phyloP scores from a whole-genome alignment of 2,888 invertebrate species.

The Papilio protenor region DNA sequence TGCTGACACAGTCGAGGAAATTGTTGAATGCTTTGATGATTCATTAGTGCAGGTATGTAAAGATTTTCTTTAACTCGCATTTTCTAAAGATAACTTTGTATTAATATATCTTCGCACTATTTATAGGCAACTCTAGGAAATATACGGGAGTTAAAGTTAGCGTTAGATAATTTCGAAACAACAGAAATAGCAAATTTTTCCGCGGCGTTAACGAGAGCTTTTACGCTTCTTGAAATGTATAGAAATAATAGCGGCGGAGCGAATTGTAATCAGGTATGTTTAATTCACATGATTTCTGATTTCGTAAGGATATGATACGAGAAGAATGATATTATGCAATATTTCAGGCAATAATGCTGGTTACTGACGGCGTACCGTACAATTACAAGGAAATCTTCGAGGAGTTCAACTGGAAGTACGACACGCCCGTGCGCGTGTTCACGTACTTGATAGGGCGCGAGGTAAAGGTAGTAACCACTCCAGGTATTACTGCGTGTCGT shows the following conservation, averaged over 20 bases:
- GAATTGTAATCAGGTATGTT: constrained; percentile 80
- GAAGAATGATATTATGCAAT: neutral
- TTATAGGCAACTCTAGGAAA: constrained; percentile 93
- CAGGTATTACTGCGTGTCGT: constrained; percentile 84
- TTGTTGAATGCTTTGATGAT: constrained; percentile 95
- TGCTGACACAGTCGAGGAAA: constrained; percentile 90
- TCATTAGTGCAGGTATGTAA: constrained; percentile 92
- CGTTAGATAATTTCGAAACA: constrained; percentile 91
- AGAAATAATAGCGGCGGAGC: constrained; percentile 87
- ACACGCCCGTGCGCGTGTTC: constrained; percentile 96
- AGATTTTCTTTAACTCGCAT: too few species aligned
- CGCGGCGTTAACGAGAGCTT: constrained; percentile 94
- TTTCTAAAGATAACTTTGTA: neutral
- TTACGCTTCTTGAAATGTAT: constrained; percentile 90
- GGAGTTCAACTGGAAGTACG: constrained; percentile 92
- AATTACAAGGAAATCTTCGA: constrained; percentile 97
- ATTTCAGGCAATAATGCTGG: constrained; percentile 96
- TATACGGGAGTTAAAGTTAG: constrained; percentile 91
- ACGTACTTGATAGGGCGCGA: constrained; percentile 98
- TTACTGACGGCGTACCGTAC: constrained; percentile 99
- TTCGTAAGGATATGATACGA: neutral
- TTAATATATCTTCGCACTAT: constrained; percentile 4
- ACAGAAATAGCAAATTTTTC: constrained; percentile 97
- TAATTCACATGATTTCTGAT: neutral
- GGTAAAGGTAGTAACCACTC: constrained; percentile 85